Evolutionary conservation across 2,888 invertebrate species (phyloP), one percentile per base, ranked within the genome.

Genomic region (Neoscelio sp.): DNA sequence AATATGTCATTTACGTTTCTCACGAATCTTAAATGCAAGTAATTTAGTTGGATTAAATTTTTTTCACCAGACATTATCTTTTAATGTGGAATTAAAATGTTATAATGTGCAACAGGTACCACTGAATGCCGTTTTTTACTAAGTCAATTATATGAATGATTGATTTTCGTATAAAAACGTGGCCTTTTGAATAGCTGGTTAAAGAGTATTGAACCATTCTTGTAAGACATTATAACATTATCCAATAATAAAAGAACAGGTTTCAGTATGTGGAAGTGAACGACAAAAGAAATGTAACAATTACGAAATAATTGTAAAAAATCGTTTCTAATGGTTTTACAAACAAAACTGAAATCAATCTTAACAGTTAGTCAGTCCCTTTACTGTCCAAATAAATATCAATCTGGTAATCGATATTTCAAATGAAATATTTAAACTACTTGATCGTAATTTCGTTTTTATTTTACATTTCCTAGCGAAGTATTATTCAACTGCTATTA

Each of bases 401-500:
- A n/a, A n/a, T n/a, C n/a, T n/a, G n/a, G n/a, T n/a, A n/a, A n/a
- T n/a, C n/a, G n/a, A n/a, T n/a, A n/a, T n/a, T n/a, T n/a, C n/a
- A n/a, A n/a, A n/a, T n/a, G n/a, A n/a, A n/a, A n/a, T n/a, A n/a
- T n/a, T n/a, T n/a, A n/a, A n/a, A n/a, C n/a, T n/a, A n/a, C n/a
- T n/a, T n/a, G n/a, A n/a, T n/a, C n/a, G 40, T 58, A 71, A 65
- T 71, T 70, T 71, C 20, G 48, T 38, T 54, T 54, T 42, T 42
- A 30, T 15, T 10, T n/a, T 30, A 50, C 38, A 18, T 75, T 52
- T 60, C 56, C 64, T 64, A 56, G 62, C 70, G 68, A 35, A 13
- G 64, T 10, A 15, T 33, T 26, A 56, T 48, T 50, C 50, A 44
- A 17, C 30, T 56, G 50, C 76, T 56, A 33, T 76, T 64, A 64